Base-by-base conservation (phyloP, 1,140 invertebrate genomes). In the Aricia agestis region DNA sequence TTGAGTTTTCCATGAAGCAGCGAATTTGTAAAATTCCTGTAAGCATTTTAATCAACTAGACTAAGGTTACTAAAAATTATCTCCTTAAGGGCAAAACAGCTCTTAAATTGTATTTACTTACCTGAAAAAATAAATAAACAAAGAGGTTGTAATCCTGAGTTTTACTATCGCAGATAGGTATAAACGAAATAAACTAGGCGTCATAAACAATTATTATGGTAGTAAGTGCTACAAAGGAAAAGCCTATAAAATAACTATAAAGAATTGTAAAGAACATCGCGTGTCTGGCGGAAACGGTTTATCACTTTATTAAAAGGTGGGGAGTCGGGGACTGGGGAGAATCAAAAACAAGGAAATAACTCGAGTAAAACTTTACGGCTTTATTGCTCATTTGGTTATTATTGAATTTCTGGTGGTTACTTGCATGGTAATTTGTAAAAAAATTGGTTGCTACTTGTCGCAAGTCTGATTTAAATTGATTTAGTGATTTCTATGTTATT, bases 241-340 rank as follows among this genome's bases (percentile, higher is more conserved):
- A 70, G 42, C 70, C 42, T 71, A 59, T 41, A 70, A 69, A 75
- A 72, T 70, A 78, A 71, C 70, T 72, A 77, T 75, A 80, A 78
- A 72, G 80, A 83, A 83, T 83, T 79, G 77, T 82, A 87, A 86
- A 84, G 78, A 80, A 72, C 77, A 81, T 87, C 81, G 85, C 84
- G 83, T 87, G 85, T 82, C 80, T 71, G 76, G 72, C 72, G 73
- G 73, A 78, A 84, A 76, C 78, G 76, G 81, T 85, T 87, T 86
- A 87, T 87, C 84, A 85, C 83, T 86, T 82, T 85, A 87, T 87
- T 86, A 85, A 87, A 81, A 76, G 76, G 76, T 76, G 42, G 59
- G 59, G 59, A 36, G 36, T 36, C 6, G 36, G 36, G 36, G 36
- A 36, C 36, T 36, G 36, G 45, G 45, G 45, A 13, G 18, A 19